Conservation (phyloP, 2,113 vertebrate genomes). For the Ptilonorhynchus violaceus region DNA sequence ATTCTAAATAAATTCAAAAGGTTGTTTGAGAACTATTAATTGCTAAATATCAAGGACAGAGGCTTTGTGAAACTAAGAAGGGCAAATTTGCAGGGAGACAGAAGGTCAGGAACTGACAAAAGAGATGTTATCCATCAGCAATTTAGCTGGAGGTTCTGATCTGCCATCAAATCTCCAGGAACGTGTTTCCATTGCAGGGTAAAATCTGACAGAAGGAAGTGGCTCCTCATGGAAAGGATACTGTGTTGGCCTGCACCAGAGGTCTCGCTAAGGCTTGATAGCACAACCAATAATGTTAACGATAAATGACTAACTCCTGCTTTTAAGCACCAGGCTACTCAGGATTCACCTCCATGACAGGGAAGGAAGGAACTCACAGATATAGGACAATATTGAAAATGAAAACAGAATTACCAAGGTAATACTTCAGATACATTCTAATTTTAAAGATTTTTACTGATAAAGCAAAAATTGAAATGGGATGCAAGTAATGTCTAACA, state of each 20-base stretch:
- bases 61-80: not conserved
- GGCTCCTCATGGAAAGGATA: not conserved
- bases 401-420: not conserved
- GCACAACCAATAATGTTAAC: not conserved
- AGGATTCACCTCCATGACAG: not conserved
- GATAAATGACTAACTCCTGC: not conserved
- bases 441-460: not conserved
- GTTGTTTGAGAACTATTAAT: not conserved
- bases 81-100: not conserved
- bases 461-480: not conserved
- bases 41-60: not conserved
- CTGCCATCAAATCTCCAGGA: not conserved
- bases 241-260: not conserved
- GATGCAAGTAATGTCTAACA: not conserved
- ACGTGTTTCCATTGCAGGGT: not conserved
- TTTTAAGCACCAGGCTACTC: not conserved
- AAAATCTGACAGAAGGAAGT: slow-evolving; percentile 3
- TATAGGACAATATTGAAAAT: not conserved
- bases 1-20: not conserved
- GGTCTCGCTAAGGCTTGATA: not conserved
- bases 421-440: not conserved
- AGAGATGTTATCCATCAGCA: not conserved
- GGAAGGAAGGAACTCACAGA: not conserved
- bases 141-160: slow-evolving; percentile 3
- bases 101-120: not conserved